Conservation (phyloP, 2,797 vertebrate genomes). For the Harpagifer antarcticus region DNA sequence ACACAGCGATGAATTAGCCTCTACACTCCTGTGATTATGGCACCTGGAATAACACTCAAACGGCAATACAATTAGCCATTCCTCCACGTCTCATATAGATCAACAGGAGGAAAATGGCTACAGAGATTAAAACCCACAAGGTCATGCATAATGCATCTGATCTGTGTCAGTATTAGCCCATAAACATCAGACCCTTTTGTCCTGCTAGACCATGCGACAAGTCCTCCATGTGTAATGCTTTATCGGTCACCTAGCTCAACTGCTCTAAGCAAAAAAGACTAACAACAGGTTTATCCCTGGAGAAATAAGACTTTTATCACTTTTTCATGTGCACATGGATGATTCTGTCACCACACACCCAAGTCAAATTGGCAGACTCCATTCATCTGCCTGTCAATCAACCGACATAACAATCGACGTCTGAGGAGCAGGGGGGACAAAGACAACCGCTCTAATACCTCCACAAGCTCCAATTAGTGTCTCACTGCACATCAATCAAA, state of each 20-base stretch:
- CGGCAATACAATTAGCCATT: not conserved
- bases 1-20: not conserved
- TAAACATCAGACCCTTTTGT: not conserved
- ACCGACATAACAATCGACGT: conserved; percentile 33
- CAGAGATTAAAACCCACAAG: not conserved
- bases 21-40: not conserved
- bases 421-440: conserved; percentile 16
- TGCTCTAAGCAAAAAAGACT: not conserved
- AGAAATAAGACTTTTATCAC: too few relatives aligned
- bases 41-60: not conserved
- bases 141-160: not conserved
- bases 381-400: conserved; percentile 65
- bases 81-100: not conserved
- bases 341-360: conserved; percentile 18
- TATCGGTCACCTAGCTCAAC: not conserved
- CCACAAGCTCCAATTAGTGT: conserved; percentile 67
- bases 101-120: conserved; percentile 1
- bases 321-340: not conserved
- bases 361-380: conserved; percentile 22
- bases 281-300: not conserved
- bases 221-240: not conserved
- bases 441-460: conserved; percentile 51
- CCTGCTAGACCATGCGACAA: not conserved
- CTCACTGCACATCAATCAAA: conserved; percentile 64
- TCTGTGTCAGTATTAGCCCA: not conserved